These are phyloP conservation scores for Vulpes ferrilata DNA, from an alignment of 2,113 vertebrate species.

Conservation along the genomic window DNA sequence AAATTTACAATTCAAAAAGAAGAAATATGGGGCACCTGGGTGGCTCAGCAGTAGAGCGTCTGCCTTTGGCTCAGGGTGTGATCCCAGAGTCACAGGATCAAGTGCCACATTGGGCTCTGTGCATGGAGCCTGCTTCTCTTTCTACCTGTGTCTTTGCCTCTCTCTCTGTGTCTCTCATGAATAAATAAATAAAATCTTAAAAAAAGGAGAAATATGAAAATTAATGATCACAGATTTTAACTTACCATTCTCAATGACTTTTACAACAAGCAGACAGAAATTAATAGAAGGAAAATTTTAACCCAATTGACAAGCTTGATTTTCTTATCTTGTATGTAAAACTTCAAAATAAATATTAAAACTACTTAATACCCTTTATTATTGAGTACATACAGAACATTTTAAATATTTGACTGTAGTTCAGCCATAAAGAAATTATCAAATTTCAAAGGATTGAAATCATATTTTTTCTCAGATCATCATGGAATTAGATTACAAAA, in stretches of 20 bases:
- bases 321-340: constrained; percentile 27
- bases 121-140: too few relatives aligned
- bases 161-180: too few relatives aligned
- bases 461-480: not conserved
- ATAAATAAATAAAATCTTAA: too few relatives aligned
- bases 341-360: not conserved
- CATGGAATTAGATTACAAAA: not conserved
- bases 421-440: not conserved
- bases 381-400: not conserved
- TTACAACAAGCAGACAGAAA: not conserved
- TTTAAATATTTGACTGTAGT: not conserved
- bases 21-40: not conserved
- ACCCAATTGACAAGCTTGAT: not conserved
- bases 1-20: not conserved
- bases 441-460: not conserved
- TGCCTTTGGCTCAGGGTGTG: too few relatives aligned
- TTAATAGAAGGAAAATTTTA: not conserved
- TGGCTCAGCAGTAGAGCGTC: too few relatives aligned
- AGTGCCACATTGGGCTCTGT: too few relatives aligned
- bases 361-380: not conserved
- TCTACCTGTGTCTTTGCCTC: too few relatives aligned
- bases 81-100: too few relatives aligned
- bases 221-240: not conserved
- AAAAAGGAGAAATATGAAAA: not conserved
- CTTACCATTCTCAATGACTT: not conserved